phyloP scores from a whole-genome alignment of 2,888 invertebrate genomes.

The Caenorhabditis wallacei region DNA sequence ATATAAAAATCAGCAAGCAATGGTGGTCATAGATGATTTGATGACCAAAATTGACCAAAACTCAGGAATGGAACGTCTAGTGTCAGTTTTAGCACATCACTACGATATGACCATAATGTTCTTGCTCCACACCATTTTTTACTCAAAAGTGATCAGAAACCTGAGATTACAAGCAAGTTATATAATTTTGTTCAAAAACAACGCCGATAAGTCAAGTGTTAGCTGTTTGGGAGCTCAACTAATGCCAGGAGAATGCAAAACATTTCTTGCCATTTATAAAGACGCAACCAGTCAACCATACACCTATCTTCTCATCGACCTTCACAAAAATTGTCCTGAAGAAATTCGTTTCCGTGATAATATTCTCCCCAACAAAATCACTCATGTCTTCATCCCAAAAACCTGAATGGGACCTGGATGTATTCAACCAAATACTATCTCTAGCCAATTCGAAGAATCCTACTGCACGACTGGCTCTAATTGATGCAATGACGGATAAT shows the following conservation, averaged over 20 bases:
- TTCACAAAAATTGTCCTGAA: slow-evolving; percentile 34
- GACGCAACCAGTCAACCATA: slow-evolving; percentile 13
- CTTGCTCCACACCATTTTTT: too few species aligned
- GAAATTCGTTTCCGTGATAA: slow-evolving; percentile 35
- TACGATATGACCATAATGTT: too few species aligned
- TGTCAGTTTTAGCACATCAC: slow-evolving; percentile 35
- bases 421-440: not conserved
- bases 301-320: not conserved
- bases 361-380: not conserved
- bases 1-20: slow-evolving; percentile 9
- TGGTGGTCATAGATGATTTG: slow-evolving; percentile 19
- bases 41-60: slow-evolving; percentile 41
- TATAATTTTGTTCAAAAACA: too few species aligned
- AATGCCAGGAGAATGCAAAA: slow-evolving; percentile 12
- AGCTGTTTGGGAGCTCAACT: slow-evolving; percentile 22
- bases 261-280: slow-evolving; percentile 18
- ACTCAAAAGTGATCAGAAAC: too few species aligned
- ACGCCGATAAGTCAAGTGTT: slow-evolving; percentile 35
- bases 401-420: slow-evolving; percentile 4
- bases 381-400: too few species aligned
- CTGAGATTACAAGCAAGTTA: too few species aligned
- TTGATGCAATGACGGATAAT: not conserved
- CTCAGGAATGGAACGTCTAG: slow-evolving; percentile 28
- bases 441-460: not conserved
- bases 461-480: not conserved